Evolutionary conservation across 2,113 vertebrate species (phyloP), one percentile per base, ranked within the genome.

Genomic region (Alexandromys fortis): DNA sequence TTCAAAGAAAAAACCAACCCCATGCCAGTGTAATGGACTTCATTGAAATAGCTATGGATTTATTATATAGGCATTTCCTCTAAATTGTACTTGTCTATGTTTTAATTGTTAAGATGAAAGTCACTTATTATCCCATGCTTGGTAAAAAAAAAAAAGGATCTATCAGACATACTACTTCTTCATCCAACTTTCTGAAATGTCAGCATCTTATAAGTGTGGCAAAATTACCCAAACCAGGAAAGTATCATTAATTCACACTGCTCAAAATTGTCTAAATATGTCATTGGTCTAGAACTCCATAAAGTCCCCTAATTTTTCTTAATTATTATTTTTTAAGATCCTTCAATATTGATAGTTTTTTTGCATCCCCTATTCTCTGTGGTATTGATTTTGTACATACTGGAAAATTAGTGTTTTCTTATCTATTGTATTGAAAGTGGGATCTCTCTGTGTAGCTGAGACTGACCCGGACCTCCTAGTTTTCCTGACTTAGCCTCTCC

Each of bases 61-160:
- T 58, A 58, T 58, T 58, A 58, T 49, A 58, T 49, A 86, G 83
- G 55, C 38, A 94, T 61, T 87, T 97, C 47, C 81, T 95, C 68
- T 55, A 94, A 82, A 89, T 88, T 82, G 92, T 83, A 93, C 78
- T 55, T 94, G n/a, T 78, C 86, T 85, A 63, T 49, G 47, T 65
- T 89, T 95, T 73, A 63, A 95, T 92, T 82, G 38, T 65, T 82
- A 97, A 91, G 35, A 96, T 85, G 42, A 92, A 97, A 95, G 70
- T 73, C 38, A 91, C 89, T 97, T 97, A 90, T 85, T 83, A 96
- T 55, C 33, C 58, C 55, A 90, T 45, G 72, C 19, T 58, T 96
- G 86, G 33, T 75, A 19, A 58, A 58, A 58, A 58, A 94, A n/a
- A n/a, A 91, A 42, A 95, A 19, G 35, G 22, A 82, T 47, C 75